Base-by-base conservation (phyloP, 2,888 invertebrate species). In the Cecidostiba fungosa region DNA sequence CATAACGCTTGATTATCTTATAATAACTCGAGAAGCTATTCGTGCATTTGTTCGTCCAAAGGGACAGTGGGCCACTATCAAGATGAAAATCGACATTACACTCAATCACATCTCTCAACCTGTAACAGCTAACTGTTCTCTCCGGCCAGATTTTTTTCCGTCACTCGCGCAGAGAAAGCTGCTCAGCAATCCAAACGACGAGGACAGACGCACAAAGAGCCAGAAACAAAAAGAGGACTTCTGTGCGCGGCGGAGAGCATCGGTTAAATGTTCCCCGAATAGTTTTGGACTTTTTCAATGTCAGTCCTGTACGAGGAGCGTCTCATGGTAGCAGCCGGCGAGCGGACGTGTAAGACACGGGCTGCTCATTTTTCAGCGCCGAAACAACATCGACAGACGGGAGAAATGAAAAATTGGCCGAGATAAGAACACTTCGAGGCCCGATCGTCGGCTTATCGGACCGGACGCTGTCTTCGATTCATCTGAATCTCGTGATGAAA, bases 21-120 rank as follows among this genome's bases (percentile, higher is more conserved):
- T n/a, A 80, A 84, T 81, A 84, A 84, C 73, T 62, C 50, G 84
- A 82, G 39, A 47, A 80, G 23, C 77, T 14, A 82, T 77, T 70
- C 59, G 10, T 26, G 54, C 86, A 73, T 84, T 80, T 84, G 83
- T 84, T 73, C 39, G 72, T 84, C 66, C 77, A 86, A 84, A 84
- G 80, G 70, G 83, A 73, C 81, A 78, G 69, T 62, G 50, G 73
- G n/a, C 10, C 36, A 39, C n/a, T 81, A 86, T 81, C 84, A 43
- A 84, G 86, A 86, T 86, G 50, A 19, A 59, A 83, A 86, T 86
- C 83, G 78, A 80, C 50, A 16, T 74, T 62, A 62, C 66, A 54
- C 80, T 86, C 83, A 78, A 85, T 85, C 85, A 82, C 82, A 69
- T 76, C 85, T 73, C 77, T 85, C 82, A 84, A 86, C 81, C 81